Evolutionary conservation across 2,888 invertebrate species (phyloP), one percentile per base, ranked within the genome.

Genomic region (Xestia rhomboidea): DNA sequence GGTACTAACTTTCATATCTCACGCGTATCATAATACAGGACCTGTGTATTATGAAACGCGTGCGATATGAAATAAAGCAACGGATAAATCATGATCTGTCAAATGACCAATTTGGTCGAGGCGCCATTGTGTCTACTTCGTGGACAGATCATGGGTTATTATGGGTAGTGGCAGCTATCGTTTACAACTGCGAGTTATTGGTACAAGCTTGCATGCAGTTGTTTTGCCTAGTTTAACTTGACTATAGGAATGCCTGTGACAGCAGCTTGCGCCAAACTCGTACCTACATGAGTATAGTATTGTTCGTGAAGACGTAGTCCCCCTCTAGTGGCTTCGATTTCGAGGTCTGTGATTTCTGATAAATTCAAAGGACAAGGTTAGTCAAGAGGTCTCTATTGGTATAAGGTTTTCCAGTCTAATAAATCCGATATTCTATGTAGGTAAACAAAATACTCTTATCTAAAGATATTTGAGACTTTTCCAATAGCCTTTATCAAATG

Each of bases 401-500:
- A 60, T 18, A 6, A 27, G 41, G 3, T 70, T 70, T 41, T 13
- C n/a, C 46, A 51, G 51, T 41, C 30, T 41, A 51, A 18, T 41
- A 41, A 72, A 49, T 72, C 46, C 27, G n/a, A 72, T 72, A 46
- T 46, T 68, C n/a, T 46, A 4, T 46, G 21, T 54, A n/a, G 54
- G 38, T 38, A 38, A 68, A 68, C 18, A 27, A 27, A 73, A 24
- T 73, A 72, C 30, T 41, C 24, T 27, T 69, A 27, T 15, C 24
- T 44, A 18, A 30, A 73, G 57, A 60, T 46, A 74, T 74, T 27
- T 21, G 75, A 74, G 21, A 60, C 24, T 60, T 74, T 60, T 74
- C 44, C 60, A 60, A 38, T 75, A 46, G 11, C 24, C 13, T 30
- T 44, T 62, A 10, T 60, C 30, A 34, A 34, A 41, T 41, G 1